Evolutionary conservation across 2,888 invertebrate species (phyloP).

Genomic region (Pyrgus malvae): DNA sequence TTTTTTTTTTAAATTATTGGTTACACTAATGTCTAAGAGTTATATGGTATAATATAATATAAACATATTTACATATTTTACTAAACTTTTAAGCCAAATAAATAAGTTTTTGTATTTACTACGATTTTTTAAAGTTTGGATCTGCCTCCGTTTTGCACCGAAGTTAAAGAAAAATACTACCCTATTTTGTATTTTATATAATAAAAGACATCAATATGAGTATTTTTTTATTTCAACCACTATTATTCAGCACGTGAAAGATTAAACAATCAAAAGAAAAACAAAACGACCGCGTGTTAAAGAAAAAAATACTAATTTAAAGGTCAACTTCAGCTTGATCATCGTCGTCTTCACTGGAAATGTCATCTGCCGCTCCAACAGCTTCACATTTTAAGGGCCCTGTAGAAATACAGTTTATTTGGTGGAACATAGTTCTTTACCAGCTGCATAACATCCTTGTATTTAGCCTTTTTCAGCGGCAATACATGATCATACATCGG

Average conservation of each 20-base stretch:
- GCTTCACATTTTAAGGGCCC: too few relatives aligned
- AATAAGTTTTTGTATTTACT: neutral
- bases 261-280: neutral
- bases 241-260: neutral
- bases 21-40: neutral
- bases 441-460: too few relatives aligned
- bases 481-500: too few relatives aligned
- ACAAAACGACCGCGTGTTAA: too few relatives aligned
- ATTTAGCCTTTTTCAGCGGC: too few relatives aligned
- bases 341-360: too few relatives aligned
- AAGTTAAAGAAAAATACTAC: neutral
- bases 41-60: neutral
- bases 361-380: too few relatives aligned
- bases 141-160: neutral
- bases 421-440: too few relatives aligned
- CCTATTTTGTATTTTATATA: neutral
- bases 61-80: neutral
- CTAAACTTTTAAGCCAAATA: neutral
- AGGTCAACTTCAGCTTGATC: too few relatives aligned
- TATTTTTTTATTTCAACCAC: neutral
- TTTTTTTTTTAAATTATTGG: neutral
- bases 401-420: too few relatives aligned
- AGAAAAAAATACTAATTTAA: too few relatives aligned
- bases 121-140: neutral
- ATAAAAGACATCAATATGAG: neutral